phyloP scores from a whole-genome alignment of 92 coral and sea anemone genomes.

The Diadumene lineata region DNA sequence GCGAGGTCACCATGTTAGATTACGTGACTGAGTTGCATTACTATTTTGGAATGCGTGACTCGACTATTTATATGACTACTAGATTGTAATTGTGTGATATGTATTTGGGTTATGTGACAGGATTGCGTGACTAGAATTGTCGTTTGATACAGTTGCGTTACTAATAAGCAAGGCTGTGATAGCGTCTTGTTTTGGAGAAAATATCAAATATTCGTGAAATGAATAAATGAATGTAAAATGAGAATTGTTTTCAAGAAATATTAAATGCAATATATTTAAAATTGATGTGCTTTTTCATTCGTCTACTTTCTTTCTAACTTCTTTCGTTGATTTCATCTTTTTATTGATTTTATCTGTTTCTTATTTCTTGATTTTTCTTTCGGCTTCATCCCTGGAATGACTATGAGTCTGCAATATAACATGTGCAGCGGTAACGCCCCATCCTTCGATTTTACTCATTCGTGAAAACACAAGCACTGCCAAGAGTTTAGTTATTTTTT shows the following conservation, averaged over 20 bases:
- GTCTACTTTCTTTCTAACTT: no score
- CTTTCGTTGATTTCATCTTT: no score
- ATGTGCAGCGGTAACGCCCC: neutral
- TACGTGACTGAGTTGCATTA: neutral
- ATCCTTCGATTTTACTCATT: neutral
- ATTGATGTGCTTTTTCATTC: no score
- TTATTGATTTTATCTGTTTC: no score
- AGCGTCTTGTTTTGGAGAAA: neutral
- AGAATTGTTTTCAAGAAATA: neutral
- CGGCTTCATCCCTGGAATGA: no score
- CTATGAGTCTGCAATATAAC: neutral
- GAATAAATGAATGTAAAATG: neutral
- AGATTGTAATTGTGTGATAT: neutral
- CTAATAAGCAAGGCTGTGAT: neutral
- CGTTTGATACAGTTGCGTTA: neutral
- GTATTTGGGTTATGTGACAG: neutral
- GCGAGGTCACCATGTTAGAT: no score
- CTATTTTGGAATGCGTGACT: neutral
- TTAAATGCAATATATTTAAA: neutral
- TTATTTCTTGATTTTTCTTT: no score
- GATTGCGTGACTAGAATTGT: neutral
- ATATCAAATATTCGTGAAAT: neutral
- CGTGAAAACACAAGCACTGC: neutral
- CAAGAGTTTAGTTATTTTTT: no score
- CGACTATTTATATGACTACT: neutral